A percentile compares a stretch with the other conserved stretches of the same genome.
phyloP scores from a whole-genome alignment of 2,797 vertebrate genomes.

The Erithacus rubecula region DNA sequence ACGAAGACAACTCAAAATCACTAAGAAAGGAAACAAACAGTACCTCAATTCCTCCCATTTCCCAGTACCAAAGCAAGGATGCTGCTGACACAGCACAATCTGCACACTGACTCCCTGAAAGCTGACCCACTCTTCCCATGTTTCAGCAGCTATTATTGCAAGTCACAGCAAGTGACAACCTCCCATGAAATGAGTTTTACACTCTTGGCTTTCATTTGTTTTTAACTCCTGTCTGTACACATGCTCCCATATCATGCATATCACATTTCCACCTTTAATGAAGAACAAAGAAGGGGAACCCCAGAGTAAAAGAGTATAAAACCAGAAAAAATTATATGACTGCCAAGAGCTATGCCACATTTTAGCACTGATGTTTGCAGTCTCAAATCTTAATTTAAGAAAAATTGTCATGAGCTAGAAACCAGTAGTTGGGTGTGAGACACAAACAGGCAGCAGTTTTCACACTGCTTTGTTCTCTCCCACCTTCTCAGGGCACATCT shows the following conservation, averaged over 20 bases:
- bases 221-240: rapidly evolving
- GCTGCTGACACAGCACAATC: background rate
- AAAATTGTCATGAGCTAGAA: background rate
- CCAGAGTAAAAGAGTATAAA: background rate
- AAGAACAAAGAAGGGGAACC: background rate
- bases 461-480: background rate
- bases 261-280: background rate
- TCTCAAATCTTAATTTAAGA: background rate
- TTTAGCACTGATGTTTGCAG: background rate
- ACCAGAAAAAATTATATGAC: background rate
- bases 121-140: background rate
- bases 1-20: background rate
- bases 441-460: background rate
- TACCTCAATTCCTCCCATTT: background rate
- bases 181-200: background rate
- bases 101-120: background rate
- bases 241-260: background rate
- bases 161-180: background rate
- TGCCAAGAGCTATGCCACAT: background rate
- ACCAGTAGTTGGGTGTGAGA: background rate
- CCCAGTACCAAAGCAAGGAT: background rate
- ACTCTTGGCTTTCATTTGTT: background rate
- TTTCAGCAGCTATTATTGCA: background rate
- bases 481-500: background rate
- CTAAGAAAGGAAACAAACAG: background rate